Evolutionary conservation across 2,888 invertebrate genomes (phyloP).

Genomic region (Lacanobia wlatinum): DNA sequence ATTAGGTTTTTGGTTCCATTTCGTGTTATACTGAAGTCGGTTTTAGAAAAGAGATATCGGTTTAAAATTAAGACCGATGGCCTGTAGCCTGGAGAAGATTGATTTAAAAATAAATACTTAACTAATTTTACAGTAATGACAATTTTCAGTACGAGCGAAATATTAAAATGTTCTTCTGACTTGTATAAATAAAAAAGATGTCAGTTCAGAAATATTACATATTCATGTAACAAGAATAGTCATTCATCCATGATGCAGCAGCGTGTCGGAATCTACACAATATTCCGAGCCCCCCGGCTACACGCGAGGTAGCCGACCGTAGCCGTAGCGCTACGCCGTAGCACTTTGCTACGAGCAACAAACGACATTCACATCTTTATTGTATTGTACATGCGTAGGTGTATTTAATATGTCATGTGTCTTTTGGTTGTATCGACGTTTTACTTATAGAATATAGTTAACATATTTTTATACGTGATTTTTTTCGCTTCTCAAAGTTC

Average conservation of each 20-base stretch:
- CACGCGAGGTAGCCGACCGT: slow-evolving; percentile 43
- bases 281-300: slow-evolving; percentile 55
- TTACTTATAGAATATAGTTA: neutral
- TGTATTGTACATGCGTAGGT: neutral
- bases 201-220: slow-evolving; percentile 2
- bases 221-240: slow-evolving; percentile 1
- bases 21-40: neutral
- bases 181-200: neutral
- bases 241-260: slow-evolving; percentile 18
- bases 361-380: slow-evolving; percentile 1
- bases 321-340: slow-evolving; percentile 55
- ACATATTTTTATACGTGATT: neutral
- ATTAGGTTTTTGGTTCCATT: slow-evolving; percentile 5
- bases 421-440: neutral
- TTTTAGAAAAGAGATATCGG: neutral
- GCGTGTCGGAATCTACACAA: slow-evolving; percentile 33
- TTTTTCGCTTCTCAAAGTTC: too few species aligned
- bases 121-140: neutral
- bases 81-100: neutral
- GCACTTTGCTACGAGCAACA: slow-evolving; percentile 44
- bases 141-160: neutral
- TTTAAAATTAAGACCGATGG: slow-evolving; percentile 7
- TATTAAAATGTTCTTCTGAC: neutral
- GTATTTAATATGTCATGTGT: neutral
- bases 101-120: neutral